These are phyloP conservation scores for Morone saxatilis DNA, from an alignment of 2,113 vertebrate species.

Conservation along the genomic window DNA sequence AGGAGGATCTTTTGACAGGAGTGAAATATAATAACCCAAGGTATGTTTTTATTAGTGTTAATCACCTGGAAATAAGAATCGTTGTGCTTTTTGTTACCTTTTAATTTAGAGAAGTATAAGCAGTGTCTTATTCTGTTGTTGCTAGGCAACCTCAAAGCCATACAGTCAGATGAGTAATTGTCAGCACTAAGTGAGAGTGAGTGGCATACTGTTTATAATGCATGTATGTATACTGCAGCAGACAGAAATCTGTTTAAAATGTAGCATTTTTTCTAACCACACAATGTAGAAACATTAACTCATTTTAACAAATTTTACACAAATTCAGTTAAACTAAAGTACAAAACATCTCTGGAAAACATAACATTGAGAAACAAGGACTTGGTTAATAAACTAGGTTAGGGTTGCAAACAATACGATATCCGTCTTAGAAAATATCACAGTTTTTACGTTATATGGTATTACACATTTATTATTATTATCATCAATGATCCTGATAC, in stretches of 20 bases:
- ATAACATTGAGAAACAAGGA: background rate
- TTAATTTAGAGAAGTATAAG: background rate
- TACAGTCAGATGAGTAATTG: background rate
- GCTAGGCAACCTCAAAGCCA: background rate
- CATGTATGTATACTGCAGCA: background rate
- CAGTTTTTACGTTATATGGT: too few relatives aligned
- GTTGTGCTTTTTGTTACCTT: too few relatives aligned
- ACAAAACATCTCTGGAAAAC: background rate
- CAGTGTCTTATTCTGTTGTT: background rate
- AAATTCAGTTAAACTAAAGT: background rate
- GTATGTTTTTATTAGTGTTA: too few relatives aligned
- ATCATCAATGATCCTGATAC: too few relatives aligned
- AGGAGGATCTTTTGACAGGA: too few relatives aligned
- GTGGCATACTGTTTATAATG: background rate
- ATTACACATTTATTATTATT: too few relatives aligned
- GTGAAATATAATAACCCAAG: too few relatives aligned
- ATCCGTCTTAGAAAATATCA: too few relatives aligned
- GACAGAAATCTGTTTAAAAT: too few relatives aligned
- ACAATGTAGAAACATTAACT: background rate
- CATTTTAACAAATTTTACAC: too few relatives aligned
- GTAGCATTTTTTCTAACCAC: background rate
- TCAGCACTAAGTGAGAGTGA: background rate
- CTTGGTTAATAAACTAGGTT: background rate
- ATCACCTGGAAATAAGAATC: too few relatives aligned
- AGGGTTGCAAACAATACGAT: too few relatives aligned